Base-by-base conservation (phyloP, 2,888 invertebrate species). In the Heliconius erato region DNA sequence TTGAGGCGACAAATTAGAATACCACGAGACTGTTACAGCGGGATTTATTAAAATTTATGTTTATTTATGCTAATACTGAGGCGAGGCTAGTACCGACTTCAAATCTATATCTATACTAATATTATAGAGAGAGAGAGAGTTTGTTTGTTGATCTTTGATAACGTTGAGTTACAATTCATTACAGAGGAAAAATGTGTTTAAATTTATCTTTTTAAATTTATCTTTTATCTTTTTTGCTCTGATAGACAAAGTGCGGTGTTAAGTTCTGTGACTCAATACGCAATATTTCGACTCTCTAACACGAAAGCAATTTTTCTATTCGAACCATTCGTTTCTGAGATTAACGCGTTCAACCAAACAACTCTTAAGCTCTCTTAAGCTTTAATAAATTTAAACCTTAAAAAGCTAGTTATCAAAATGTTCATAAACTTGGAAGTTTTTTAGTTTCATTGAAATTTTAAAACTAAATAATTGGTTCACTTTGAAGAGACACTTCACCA, bases 1-100 rank as follows among this genome's bases (percentile, higher is more conserved):
- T 63, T 76, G 35, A 63, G 76, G 63, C 76, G 76, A 76, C 76
- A 63, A 63, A 76, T 76, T 76, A 76, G 76, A 76, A 76, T 63
- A 14, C 63, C 35, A 14, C 59, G 59, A 32, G 35, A 76, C n/a
- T 16, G 76, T 76, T 76, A 63, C 59, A 63, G n/a, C 72, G 72
- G 19, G 76, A 26, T 40, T 76, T 63, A 76, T 76, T 76, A n/a
- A 76, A 76, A 76, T 76, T 76, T 63, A 76, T 76, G 76, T 76
- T 40, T 26, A 76, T 76, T 76, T 26, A 67, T 67, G 65, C 2
- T 14, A 14, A 26, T 26, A 12, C 63, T 4, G 63, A n/a, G n/a
- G 63, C n/a, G 14, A 49, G 14, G 49, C 14, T 49, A 5, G 49
- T 49, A 14, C 14, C 1, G 14, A 49, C 14, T 49, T 49, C 49